phyloP scores from a whole-genome alignment of 2,113 vertebrate genomes.

The Osmerus eperlanus region DNA sequence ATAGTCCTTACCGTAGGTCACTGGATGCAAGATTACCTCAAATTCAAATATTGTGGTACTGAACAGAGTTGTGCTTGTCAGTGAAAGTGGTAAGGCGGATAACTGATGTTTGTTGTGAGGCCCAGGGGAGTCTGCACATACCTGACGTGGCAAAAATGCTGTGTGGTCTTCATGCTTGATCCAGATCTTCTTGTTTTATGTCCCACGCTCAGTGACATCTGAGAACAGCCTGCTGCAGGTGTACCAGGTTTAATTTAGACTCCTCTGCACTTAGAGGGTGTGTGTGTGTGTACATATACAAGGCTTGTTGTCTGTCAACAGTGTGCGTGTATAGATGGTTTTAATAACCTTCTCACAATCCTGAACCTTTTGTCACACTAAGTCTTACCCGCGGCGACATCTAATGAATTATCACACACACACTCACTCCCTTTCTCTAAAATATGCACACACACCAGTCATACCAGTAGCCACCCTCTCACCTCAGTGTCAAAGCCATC shows the following conservation, averaged over 20 bases:
- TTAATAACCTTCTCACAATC: background rate
- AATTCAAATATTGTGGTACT: background rate
- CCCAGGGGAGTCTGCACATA: conserved; percentile 20
- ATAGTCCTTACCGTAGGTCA: too few species aligned
- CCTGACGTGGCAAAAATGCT: conserved; percentile 7
- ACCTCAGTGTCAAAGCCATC: conserved; percentile 46
- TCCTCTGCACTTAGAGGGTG: conserved; percentile 3
- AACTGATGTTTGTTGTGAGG: conserved; percentile 13
- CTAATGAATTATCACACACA: conserved; percentile 1
- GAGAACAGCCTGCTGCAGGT: conserved; percentile 17
- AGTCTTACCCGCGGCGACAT: background rate
- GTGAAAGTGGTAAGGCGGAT: conserved; percentile 4
- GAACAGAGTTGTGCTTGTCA: background rate
- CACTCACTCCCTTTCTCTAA: background rate
- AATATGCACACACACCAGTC: background rate
- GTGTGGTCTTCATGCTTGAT: conserved; percentile 35
- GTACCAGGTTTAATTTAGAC: conserved; percentile 10
- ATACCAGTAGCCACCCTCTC: conserved; percentile 30
- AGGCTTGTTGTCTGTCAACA: background rate
- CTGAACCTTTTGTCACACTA: conserved; percentile 6
- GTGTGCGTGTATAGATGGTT: background rate
- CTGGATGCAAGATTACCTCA: background rate
- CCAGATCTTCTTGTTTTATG: conserved; percentile 63
- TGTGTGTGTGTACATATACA: background rate
- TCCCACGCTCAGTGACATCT: conserved; percentile 18